Percentiles rank a stretch among this genome's conserved stretches.
phyloP scores from a whole-genome alignment of 2,113 vertebrate genomes.

The Piaya cayana region DNA sequence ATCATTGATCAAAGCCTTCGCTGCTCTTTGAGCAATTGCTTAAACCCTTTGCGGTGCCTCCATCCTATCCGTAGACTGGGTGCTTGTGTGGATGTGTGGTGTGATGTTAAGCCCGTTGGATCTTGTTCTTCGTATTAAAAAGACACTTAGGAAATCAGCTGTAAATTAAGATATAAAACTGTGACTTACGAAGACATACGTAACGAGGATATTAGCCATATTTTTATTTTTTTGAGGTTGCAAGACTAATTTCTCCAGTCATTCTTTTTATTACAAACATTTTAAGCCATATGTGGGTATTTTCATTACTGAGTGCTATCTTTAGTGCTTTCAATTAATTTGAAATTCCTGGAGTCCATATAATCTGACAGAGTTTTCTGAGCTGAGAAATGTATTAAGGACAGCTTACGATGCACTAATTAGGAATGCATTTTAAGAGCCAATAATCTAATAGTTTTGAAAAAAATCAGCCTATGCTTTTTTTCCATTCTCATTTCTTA shows the following conservation, averaged over 20 bases:
- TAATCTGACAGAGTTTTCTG: conserved; percentile 26
- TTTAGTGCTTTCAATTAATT: conserved; percentile 37
- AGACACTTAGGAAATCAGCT: background rate
- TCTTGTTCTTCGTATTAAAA: background rate
- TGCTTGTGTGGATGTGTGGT: background rate
- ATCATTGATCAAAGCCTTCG: background rate
- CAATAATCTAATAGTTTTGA: background rate
- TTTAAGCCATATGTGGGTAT: background rate
- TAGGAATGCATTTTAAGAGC: conserved; percentile 28
- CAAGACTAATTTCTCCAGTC: background rate
- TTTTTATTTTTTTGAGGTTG: background rate
- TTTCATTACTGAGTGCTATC: conserved; percentile 6
- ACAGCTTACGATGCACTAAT: conserved; percentile 19
- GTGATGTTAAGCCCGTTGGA: background rate
- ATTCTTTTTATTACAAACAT: background rate
- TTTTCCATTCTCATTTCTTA: background rate
- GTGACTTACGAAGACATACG: background rate
- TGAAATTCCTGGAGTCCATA: background rate
- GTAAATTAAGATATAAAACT: background rate
- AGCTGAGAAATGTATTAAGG: background rate
- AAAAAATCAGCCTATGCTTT: background rate
- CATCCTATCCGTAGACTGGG: background rate
- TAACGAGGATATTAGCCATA: background rate
- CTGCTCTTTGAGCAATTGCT: background rate
- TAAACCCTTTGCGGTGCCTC: background rate